phyloP scores from a whole-genome alignment of 2,888 invertebrate genomes.

The Andrena hattorfiana region DNA sequence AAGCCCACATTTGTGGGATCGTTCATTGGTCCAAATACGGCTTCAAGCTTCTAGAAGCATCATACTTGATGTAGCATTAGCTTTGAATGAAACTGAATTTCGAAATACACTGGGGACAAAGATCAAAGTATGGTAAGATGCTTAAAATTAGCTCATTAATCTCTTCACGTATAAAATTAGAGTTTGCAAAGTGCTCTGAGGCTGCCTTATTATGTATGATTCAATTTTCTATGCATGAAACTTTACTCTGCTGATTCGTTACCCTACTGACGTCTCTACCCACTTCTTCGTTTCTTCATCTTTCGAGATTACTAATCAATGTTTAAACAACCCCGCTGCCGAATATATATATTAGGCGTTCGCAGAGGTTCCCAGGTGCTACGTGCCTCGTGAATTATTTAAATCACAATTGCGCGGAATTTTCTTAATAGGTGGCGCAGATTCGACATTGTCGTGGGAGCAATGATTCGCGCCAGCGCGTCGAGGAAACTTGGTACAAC shows the following conservation, averaged over 20 bases:
- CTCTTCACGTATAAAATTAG: no score
- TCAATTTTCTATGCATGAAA: no score
- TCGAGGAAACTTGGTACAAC: constrained; percentile 52
- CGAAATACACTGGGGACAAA: not conserved
- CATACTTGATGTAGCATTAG: not conserved
- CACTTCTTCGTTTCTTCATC: not conserved
- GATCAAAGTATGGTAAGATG: not conserved
- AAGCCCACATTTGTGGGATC: not conserved
- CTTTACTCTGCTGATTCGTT: no score
- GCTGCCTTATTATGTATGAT: no score
- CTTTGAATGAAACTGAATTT: not conserved
- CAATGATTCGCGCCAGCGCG: constrained; percentile 34
- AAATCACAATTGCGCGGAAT: constrained; percentile 12
- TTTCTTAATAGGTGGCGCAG: constrained; percentile 24
- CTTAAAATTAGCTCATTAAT: no score
- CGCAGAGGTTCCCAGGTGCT: not conserved
- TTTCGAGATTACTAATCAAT: not conserved
- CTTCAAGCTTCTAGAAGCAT: not conserved
- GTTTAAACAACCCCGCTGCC: not conserved
- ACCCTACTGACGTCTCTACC: no score
- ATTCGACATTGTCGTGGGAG: constrained; percentile 21
- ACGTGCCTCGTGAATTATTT: constrained; percentile 5
- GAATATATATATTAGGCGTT: not conserved
- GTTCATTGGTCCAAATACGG: not conserved
- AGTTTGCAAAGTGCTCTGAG: no score